These are phyloP conservation scores for Schizotus pectinicornis DNA, from an alignment of 2,888 invertebrate species.

Conservation along the genomic window DNA sequence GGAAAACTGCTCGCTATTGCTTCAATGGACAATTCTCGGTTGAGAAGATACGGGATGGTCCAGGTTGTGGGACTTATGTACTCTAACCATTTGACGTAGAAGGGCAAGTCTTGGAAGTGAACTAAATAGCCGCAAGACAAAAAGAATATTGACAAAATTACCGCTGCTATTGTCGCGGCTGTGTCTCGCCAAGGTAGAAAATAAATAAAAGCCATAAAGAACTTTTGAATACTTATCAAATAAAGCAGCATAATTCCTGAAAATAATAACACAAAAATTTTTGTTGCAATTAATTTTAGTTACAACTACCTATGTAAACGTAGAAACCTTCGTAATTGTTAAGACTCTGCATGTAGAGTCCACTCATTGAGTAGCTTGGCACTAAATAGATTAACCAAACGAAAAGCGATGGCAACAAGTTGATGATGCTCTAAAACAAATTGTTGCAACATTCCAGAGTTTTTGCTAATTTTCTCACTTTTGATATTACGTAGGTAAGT, in stretches of 20 bases:
- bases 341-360: conserved; percentile 74
- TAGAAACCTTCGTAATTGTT: conserved; percentile 74
- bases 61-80: conserved; percentile 76
- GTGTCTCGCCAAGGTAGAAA: conserved; percentile 70
- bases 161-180: conserved; percentile 66
- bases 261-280: conserved; percentile 32
- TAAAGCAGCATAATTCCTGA: conserved; percentile 76
- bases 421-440: conserved; percentile 74
- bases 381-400: conserved; percentile 85
- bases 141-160: conserved; percentile 66
- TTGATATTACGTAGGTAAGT: conserved; percentile 77
- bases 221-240: conserved; percentile 71
- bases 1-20: conserved; percentile 66
- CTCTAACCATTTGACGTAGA: conserved; percentile 70
- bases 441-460: background rate
- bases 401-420: conserved; percentile 77
- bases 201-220: conserved; percentile 72
- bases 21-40: conserved; percentile 69
- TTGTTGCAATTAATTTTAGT: background rate
- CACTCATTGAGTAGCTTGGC: conserved; percentile 89
- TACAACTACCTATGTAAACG: conserved; percentile 68
- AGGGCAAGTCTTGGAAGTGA: conserved; percentile 71
- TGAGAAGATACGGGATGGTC: conserved; percentile 71
- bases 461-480: conserved; percentile 63
- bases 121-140: conserved; percentile 73